Evolutionary conservation across 2,888 invertebrate species (phyloP), one percentile per base, ranked within the genome.

Genomic region (Tetrapedia diversipes): DNA sequence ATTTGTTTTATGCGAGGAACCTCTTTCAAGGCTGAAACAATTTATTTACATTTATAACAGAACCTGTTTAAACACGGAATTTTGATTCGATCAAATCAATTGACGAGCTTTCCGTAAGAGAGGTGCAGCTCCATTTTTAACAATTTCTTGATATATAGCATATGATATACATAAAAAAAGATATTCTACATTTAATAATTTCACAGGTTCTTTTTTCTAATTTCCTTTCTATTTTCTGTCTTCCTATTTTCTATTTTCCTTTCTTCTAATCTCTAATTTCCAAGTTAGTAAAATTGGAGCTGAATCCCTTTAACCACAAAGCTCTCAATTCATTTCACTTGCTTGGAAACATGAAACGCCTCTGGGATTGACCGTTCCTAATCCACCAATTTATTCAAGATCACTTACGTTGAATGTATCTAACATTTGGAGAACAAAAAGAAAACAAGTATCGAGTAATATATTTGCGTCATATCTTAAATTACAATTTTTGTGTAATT

Each of bases 361-460:
- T 54, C n/a, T 54, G 53, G 45, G 6, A 19, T 59, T 29, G 43
- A 69, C 61, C 57, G 65, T 77, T 77, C 61, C 70, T 68, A 45
- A 51, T 77, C 34, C 69, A 80, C 32, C 57, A 73, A 32, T 64
- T 24, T 41, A 47, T 65, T 64, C 53, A 47, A 24, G 37, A 43
- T 39, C 22, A 16, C 27, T 63, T 57, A 54, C 34, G 29, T 57
- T 54, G 1, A 24, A 63, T 43, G 32, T 34, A 29, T 22, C 3
- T 2, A 16, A 27, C 1, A 19, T 49, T 14, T 32, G 1, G 14
- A 16, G 22, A 29, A 27, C 24, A 43, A 19, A 16, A 10, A 16
- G 39, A 27, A 32, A 43, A 19, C 19, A 10, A 16, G 39, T 32
- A 27, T 41, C 7, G 27, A 37, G 7, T 16, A 39, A 54, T 32